phyloP scores from a whole-genome alignment of 1,140 invertebrate species.

The Metopolophium dirhodum region DNA sequence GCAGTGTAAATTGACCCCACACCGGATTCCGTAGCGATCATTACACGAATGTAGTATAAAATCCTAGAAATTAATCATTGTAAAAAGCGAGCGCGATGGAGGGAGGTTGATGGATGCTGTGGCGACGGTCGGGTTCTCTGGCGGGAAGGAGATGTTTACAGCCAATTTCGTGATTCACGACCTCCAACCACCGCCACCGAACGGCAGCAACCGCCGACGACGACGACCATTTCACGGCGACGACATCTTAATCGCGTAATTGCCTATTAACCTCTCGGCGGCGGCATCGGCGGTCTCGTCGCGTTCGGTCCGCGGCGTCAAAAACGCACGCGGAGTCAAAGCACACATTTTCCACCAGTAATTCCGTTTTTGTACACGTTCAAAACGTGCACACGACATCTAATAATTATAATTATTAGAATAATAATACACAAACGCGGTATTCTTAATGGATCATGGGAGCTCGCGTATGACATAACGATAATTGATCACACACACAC shows the following conservation, averaged over 20 bases:
- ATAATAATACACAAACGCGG: background rate
- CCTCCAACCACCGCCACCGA: background rate
- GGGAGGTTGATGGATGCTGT: background rate
- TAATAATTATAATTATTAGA: no score
- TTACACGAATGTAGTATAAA: background rate
- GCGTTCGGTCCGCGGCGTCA: background rate
- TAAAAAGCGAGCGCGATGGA: background rate
- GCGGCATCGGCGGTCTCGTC: background rate
- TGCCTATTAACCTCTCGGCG: background rate
- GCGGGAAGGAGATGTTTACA: background rate
- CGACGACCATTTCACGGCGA: slow-evolving; percentile 36
- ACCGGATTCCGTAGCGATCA: background rate
- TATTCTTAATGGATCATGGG: slow-evolving; percentile 52
- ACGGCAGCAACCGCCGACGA: background rate
- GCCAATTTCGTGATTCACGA: slow-evolving; percentile 55
- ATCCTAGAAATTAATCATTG: background rate
- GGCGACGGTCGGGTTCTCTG: background rate
- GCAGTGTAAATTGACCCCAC: background rate
- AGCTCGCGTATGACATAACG: slow-evolving; percentile 53
- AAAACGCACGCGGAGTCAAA: background rate
- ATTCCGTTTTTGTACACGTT: background rate
- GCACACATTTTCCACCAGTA: background rate
- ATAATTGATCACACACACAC: slow-evolving; percentile 51
- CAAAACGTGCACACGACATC: background rate
- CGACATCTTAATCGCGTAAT: no score